A percentile compares a stretch with the other conserved stretches of the same genome.
These are phyloP conservation scores for Melopsittacus undulatus DNA, from an alignment of 2,797 vertebrate species.

Conservation along the genomic window DNA sequence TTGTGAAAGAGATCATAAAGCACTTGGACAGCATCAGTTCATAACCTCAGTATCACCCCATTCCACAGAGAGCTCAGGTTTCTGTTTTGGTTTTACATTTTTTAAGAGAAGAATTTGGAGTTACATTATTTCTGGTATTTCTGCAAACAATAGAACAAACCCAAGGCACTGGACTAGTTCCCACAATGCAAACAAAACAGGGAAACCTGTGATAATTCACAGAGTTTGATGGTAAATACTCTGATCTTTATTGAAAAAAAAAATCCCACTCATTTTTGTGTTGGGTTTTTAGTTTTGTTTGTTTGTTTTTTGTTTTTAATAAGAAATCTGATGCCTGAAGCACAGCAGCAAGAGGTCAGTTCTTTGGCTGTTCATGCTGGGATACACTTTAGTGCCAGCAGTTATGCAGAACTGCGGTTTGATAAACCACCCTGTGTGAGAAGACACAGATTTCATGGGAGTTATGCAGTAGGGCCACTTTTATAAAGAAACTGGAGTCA, in stretches of 20 bases:
- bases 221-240: background rate
- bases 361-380: background rate
- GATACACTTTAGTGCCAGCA: background rate
- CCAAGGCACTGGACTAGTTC: background rate
- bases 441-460: background rate
- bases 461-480: background rate
- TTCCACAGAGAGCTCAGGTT: background rate
- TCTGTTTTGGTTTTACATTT: background rate
- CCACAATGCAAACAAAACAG: background rate
- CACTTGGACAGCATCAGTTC: background rate
- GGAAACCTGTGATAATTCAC: background rate
- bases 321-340: constrained; percentile 2
- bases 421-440: background rate
- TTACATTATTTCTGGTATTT: background rate
- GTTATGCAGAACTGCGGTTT: background rate
- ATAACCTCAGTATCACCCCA: background rate
- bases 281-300: background rate
- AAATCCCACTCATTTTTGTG: background rate
- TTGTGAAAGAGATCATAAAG: background rate
- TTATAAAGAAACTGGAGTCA: background rate
- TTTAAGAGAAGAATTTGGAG: background rate
- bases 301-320: background rate
- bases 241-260: constrained; percentile 8
- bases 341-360: background rate
- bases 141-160: background rate